These are phyloP conservation scores for Heliopora coerulea DNA, from an alignment of 92 coral and sea anemone species.

Conservation along the genomic window DNA sequence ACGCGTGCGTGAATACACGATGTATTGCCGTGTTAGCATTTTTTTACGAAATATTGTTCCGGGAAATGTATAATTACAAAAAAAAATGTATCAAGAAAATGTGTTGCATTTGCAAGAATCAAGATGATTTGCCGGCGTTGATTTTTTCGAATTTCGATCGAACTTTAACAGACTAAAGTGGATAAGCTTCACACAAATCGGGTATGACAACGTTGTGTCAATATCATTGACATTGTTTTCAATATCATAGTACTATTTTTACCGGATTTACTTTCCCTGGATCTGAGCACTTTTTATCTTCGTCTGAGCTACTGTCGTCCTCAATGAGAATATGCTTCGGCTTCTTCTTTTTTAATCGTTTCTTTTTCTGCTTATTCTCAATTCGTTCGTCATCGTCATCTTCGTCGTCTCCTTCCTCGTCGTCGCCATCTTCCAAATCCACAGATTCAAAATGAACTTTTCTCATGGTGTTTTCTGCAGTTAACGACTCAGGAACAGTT, in stretches of 20 bases:
- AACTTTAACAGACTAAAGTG: no score
- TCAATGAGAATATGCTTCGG: slow-evolving; percentile 61
- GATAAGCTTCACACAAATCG: no score
- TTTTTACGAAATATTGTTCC: no score
- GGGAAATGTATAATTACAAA: no score
- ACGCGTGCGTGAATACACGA: no score
- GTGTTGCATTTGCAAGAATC: no score
- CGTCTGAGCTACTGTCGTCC: slow-evolving; percentile 89
- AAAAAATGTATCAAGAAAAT: no score
- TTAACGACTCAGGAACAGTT: slow-evolving; percentile 61
- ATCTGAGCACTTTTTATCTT: slow-evolving; percentile 55
- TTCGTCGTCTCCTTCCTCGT: slow-evolving; percentile 81
- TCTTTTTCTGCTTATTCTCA: slow-evolving; percentile 64
- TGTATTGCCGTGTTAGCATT: no score
- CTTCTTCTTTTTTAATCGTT: slow-evolving; percentile 77
- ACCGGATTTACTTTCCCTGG: slow-evolving; percentile 74
- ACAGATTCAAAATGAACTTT: slow-evolving; percentile 82
- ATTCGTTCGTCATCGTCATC: slow-evolving; percentile 62
- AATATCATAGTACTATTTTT: slow-evolving; percentile 24
- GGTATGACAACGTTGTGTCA: no score
- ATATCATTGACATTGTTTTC: background rate
- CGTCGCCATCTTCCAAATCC: slow-evolving; percentile 63
- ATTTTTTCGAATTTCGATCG: no score
- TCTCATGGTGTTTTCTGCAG: slow-evolving; percentile 46
- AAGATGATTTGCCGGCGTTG: no score